Evolutionary conservation across 2,888 invertebrate genomes (phyloP).

Genomic region (Eurytoma californica): DNA sequence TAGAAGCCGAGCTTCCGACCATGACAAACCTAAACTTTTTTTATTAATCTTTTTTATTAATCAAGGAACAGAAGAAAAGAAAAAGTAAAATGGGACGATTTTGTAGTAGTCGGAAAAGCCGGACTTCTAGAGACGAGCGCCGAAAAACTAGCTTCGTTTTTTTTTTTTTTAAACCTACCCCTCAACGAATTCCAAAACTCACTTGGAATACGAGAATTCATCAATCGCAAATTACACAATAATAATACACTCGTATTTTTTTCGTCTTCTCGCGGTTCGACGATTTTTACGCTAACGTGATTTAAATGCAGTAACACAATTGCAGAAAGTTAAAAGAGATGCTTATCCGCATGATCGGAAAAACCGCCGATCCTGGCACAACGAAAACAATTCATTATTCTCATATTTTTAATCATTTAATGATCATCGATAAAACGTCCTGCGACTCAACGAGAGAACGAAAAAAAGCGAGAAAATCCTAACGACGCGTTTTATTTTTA

Average conservation of each 20-base stretch:
- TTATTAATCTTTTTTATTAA: background rate
- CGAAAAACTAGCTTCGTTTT: conserved; percentile 41
- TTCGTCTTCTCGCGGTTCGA: conserved; percentile 16
- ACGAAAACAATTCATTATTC: conserved; percentile 2
- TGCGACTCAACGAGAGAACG: conserved; percentile 23
- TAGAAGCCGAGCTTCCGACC: conserved; percentile 16
- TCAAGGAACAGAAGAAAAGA: conserved; percentile 10
- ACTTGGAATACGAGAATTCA: conserved; percentile 24
- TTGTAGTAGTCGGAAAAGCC: conserved; percentile 16
- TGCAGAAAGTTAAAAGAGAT: too few species aligned
- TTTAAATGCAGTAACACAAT: background rate
- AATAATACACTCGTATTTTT: background rate
- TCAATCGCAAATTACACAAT: conserved; percentile 20
- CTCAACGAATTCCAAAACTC: conserved; percentile 19
- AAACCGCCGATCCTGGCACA: conserved; percentile 1
- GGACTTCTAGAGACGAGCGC: conserved; percentile 13
- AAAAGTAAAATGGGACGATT: conserved; percentile 7
- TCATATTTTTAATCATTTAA: background rate
- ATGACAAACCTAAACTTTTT: too few species aligned
- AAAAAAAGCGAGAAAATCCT: conserved; percentile 16
- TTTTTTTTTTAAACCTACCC: conserved; percentile 10
- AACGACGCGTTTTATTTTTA: conserved; percentile 16
- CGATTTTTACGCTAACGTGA: conserved; percentile 15
- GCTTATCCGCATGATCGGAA: background rate
- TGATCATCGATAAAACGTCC: conserved; percentile 30